A percentile compares a stretch with the other conserved stretches of the same genome.
Conservation (phyloP, 2,113 vertebrate species). For the Erpornis zantholeuca region DNA sequence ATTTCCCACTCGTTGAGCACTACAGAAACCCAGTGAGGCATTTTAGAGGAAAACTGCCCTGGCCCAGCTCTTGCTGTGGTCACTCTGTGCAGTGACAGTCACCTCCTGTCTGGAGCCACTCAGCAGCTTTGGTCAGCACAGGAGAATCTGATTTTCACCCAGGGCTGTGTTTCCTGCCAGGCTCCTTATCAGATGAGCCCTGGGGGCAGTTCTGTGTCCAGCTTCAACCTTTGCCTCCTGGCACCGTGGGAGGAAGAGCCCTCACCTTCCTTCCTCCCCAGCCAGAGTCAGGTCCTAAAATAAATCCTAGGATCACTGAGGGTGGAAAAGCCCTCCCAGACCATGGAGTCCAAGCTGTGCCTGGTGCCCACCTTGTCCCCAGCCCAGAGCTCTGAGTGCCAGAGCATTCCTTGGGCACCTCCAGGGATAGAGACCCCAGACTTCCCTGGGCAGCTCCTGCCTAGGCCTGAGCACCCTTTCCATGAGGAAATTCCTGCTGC, state of each 20-base stretch:
- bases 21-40: background rate
- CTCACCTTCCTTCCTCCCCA: background rate
- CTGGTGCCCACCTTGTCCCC: background rate
- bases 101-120: background rate
- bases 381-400: background rate
- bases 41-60: background rate
- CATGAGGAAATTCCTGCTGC: background rate
- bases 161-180: background rate
- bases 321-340: background rate
- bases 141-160: background rate
- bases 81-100: background rate
- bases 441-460: background rate
- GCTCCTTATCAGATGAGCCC: accelerated
- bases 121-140: background rate
- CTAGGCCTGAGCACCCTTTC: accelerated
- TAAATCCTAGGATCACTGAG: background rate
- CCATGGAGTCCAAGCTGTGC: accelerated
- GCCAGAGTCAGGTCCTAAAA: accelerated
- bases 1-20: accelerated
- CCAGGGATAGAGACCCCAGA: background rate
- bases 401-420: accelerated
- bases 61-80: background rate
- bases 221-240: background rate
- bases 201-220: accelerated
- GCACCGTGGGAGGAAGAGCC: background rate